Percentiles rank a stretch among this genome's conserved stretches.
Conservation (phyloP, 2,888 invertebrate species). For the Bruchidius siliquastri region DNA sequence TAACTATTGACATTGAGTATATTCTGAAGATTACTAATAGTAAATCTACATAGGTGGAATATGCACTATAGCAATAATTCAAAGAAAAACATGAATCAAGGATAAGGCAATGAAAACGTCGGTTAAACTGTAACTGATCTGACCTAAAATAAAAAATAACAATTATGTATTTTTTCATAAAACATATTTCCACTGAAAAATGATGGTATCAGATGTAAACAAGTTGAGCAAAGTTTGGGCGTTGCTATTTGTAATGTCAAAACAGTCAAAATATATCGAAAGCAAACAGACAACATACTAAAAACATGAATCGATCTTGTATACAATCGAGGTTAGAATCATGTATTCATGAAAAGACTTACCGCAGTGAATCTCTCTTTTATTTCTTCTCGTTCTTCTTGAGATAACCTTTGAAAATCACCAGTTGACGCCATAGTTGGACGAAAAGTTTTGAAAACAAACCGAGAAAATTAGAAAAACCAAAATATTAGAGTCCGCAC, state of each 20-base stretch:
- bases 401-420: constrained; percentile 53
- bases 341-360: constrained; percentile 37
- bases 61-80: not conserved
- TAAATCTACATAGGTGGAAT: not conserved
- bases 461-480: not conserved
- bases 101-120: not conserved
- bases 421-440: constrained; percentile 10
- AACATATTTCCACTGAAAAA: not conserved
- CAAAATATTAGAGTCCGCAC: not conserved
- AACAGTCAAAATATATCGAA: not conserved
- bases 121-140: not conserved
- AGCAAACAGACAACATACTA: not conserved
- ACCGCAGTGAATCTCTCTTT: constrained; percentile 73
- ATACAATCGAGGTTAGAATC: not conserved
- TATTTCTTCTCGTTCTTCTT: constrained; percentile 70
- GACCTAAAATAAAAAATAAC: too few species aligned
- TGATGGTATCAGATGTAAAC: not conserved
- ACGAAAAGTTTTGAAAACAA: not conserved
- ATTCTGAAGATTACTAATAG: not conserved
- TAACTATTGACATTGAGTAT: constrained; percentile 10
- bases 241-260: not conserved
- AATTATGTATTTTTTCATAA: not conserved
- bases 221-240: not conserved
- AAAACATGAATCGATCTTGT: not conserved
- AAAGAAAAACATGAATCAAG: not conserved